These are phyloP conservation scores for Stylophora pistillata DNA, from an alignment of 64 coral and sea anemone genomes.

Conservation along the genomic window DNA sequence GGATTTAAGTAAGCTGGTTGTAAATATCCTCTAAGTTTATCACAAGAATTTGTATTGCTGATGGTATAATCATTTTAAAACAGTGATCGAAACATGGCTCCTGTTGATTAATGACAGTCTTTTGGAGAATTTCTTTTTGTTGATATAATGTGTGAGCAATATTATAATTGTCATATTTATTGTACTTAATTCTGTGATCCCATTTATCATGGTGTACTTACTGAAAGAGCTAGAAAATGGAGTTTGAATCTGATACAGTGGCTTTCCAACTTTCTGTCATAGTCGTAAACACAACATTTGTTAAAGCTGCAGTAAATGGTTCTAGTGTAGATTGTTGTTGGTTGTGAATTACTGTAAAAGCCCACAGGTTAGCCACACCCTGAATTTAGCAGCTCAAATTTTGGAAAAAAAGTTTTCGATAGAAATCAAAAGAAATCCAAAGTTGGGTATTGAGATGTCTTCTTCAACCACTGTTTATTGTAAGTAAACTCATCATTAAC, in stretches of 20 bases:
- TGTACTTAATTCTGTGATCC: neutral
- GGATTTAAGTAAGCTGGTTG: slow-evolving; percentile 63
- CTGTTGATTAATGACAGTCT: neutral
- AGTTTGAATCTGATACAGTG: neutral
- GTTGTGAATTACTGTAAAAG: neutral
- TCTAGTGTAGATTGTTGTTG: neutral
- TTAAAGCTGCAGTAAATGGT: neutral
- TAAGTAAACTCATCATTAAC: too few relatives aligned
- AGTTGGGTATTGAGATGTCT: too few relatives aligned
- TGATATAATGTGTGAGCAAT: neutral
- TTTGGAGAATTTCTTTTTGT: neutral
- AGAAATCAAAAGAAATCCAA: too few relatives aligned
- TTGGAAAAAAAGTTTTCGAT: too few relatives aligned
- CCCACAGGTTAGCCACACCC: too few relatives aligned
- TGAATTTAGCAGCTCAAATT: too few relatives aligned
- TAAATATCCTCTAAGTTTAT: neutral
- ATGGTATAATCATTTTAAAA: neutral
- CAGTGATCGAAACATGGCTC: neutral
- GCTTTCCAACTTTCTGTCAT: neutral
- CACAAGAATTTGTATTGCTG: neutral
- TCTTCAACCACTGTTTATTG: too few relatives aligned
- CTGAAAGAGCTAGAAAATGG: neutral
- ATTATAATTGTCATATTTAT: neutral
- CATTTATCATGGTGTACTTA: neutral
- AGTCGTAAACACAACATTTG: neutral